Conservation (phyloP, 2,888 invertebrate species). For the Xestia ashworthii region DNA sequence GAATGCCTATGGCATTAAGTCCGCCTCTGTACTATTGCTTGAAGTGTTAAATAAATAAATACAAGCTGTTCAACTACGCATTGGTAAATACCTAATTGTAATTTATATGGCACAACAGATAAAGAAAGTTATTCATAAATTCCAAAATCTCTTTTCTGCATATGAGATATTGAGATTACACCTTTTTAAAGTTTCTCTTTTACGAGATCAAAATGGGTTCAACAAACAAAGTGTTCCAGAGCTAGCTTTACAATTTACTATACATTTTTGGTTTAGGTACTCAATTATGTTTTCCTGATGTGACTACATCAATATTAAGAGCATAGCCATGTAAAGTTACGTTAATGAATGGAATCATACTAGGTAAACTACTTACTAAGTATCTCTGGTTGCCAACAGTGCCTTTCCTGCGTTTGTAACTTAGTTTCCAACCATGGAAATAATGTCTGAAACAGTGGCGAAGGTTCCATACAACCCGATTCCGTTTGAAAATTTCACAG, state of each 20-base stretch:
- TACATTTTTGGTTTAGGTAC: not conserved
- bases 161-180: not conserved
- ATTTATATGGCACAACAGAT: not conserved
- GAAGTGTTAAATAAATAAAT: too few species aligned
- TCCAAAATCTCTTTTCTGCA: not conserved
- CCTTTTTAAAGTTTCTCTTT: not conserved
- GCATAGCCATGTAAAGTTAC: not conserved
- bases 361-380: not conserved
- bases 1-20: too few species aligned
- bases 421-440: not conserved
- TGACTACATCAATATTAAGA: not conserved
- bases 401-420: not conserved
- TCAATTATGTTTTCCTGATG: slow-evolving; percentile 6
- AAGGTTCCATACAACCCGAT: too few species aligned
- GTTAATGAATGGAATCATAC: not conserved
- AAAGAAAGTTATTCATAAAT: not conserved
- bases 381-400: not conserved
- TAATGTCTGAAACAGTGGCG: not conserved
- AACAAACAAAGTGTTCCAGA: not conserved
- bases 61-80: not conserved
- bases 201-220: not conserved
- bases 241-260: not conserved
- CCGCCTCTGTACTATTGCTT: too few species aligned
- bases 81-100: not conserved
- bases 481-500: too few species aligned